Conservation (phyloP, 2,888 invertebrate genomes). For the Girardia tigrina region DNA sequence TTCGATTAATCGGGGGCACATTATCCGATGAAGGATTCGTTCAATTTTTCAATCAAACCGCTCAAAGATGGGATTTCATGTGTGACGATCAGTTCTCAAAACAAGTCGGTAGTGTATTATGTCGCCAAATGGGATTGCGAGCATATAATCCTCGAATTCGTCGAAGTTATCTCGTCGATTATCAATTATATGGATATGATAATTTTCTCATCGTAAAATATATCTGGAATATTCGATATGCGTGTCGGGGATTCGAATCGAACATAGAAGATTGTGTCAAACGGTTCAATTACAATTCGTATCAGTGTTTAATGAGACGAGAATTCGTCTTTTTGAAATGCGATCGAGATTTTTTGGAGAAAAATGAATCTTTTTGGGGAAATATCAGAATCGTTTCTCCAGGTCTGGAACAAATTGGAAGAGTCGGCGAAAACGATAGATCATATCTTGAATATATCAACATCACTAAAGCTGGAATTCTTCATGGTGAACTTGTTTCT, state of each 20-base stretch:
- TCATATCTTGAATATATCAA: constrained; percentile 64
- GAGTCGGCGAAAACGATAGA: constrained; percentile 52
- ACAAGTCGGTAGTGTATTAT: constrained; percentile 59
- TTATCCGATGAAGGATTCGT: constrained; percentile 71
- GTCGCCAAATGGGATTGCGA: constrained; percentile 76
- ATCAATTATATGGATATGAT: constrained; percentile 45
- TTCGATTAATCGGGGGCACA: constrained; percentile 63
- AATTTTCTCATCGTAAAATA: constrained; percentile 45
- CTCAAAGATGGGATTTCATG: constrained; percentile 80
- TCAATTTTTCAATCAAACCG: constrained; percentile 84
- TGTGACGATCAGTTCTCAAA: constrained; percentile 89
- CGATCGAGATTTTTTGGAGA: constrained; percentile 52
- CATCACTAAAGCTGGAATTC: constrained; percentile 77
- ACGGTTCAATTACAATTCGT: constrained; percentile 66
- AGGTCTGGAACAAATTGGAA: constrained; percentile 68
- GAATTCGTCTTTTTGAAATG: constrained; percentile 81
- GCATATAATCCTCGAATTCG: constrained; percentile 74
- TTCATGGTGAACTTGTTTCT: constrained; percentile 84
- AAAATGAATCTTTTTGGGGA: constrained; percentile 61
- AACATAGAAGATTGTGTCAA: constrained; percentile 55
- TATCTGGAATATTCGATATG: constrained; percentile 46
- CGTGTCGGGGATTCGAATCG: constrained; percentile 50
- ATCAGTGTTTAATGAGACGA: constrained; percentile 63
- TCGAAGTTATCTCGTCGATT: constrained; percentile 52
- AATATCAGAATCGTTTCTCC: constrained; percentile 79